Evolutionary conservation across 1,140 invertebrate genomes (phyloP).

Genomic region (Drosophila nannoptera): DNA sequence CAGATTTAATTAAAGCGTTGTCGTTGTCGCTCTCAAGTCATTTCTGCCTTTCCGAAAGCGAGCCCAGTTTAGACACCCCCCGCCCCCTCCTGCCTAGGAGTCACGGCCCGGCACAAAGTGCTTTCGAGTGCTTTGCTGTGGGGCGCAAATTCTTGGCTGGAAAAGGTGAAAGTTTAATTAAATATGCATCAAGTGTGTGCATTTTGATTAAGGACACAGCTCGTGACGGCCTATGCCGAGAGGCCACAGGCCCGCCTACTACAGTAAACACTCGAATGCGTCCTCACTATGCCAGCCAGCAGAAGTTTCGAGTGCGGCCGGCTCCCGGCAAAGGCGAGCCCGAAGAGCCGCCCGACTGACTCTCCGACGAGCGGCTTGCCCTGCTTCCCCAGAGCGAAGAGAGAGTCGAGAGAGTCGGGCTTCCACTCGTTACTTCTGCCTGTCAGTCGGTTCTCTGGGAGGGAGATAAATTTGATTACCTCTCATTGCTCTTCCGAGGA

Average conservation of each 20-base stretch:
- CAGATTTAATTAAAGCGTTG: conserved; percentile 71
- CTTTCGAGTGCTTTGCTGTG: conserved; percentile 39
- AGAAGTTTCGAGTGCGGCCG: neutral
- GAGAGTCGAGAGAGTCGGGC: too few species aligned
- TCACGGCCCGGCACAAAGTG: conserved; percentile 34
- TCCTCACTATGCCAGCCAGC: neutral
- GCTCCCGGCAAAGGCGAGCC: neutral
- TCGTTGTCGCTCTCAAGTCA: conserved; percentile 69
- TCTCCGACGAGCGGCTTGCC: too few species aligned
- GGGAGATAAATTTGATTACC: too few species aligned
- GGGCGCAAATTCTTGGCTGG: conserved; percentile 35
- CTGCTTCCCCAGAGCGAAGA: too few species aligned
- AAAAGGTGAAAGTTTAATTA: conserved; percentile 71
- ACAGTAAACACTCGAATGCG: conserved; percentile 11
- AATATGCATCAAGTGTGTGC: conserved; percentile 62
- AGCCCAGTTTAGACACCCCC: conserved; percentile 19
- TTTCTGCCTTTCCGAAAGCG: conserved; percentile 13
- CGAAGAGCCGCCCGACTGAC: too few species aligned
- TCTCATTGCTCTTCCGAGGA: too few species aligned
- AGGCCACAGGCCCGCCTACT: conserved; percentile 3
- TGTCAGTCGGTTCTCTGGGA: too few species aligned
- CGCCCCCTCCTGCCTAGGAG: neutral
- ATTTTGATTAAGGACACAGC: conserved; percentile 42
- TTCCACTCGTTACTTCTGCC: too few species aligned
- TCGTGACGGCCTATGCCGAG: conserved; percentile 12